Percentiles rank a stretch among this genome's conserved stretches.
phyloP scores from a whole-genome alignment of 2,888 invertebrate species.

The Parasteatoda lunata region DNA sequence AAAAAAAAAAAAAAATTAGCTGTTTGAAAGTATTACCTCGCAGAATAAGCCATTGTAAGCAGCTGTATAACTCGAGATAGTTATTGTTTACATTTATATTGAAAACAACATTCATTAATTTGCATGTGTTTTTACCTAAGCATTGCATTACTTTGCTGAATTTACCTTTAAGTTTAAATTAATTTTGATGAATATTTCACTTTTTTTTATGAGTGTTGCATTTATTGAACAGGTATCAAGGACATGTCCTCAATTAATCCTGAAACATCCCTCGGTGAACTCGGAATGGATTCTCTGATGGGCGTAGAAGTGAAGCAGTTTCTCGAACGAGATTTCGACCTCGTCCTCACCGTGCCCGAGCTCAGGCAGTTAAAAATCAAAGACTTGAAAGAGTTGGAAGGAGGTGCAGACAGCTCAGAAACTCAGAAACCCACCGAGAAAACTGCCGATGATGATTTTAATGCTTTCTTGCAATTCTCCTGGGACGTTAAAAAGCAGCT shows the following conservation, averaged over 20 bases:
- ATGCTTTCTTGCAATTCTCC: neutral
- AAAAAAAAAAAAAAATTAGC: too few species aligned
- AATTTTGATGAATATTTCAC: neutral
- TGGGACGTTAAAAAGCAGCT: slow-evolving; percentile 74
- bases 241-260: slow-evolving; percentile 86
- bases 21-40: too few species aligned
- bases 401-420: slow-evolving; percentile 38
- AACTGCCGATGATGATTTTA: slow-evolving; percentile 68
- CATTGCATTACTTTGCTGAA: too few species aligned
- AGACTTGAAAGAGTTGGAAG: slow-evolving; percentile 79
- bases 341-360: slow-evolving; percentile 92
- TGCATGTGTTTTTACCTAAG: too few species aligned
- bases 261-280: slow-evolving; percentile 88
- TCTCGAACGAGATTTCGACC: slow-evolving; percentile 91
- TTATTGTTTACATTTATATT: too few species aligned
- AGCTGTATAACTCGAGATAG: too few species aligned
- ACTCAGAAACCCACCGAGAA: slow-evolving; percentile 71
- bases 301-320: slow-evolving; percentile 99
- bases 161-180: neutral
- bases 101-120: too few species aligned
- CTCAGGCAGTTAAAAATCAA: slow-evolving; percentile 89
- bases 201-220: neutral
- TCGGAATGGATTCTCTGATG: slow-evolving; percentile 99
- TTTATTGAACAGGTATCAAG: slow-evolving; percentile 81
- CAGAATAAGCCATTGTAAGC: too few species aligned